Conservation (phyloP, 2,113 vertebrate species). For the Cervus canadensis region DNA sequence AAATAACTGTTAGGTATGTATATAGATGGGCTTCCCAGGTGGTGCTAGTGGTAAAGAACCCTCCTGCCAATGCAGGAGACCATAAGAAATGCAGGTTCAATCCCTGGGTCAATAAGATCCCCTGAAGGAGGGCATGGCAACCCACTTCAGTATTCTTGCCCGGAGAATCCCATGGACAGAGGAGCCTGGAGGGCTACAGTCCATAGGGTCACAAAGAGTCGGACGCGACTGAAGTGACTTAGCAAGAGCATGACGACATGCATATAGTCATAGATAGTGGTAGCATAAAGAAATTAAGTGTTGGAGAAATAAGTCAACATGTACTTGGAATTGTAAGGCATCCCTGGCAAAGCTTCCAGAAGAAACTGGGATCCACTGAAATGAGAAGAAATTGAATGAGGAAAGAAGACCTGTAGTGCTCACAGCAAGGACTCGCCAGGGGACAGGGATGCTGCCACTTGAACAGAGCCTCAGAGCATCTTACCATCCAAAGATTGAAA, state of each 20-base stretch:
- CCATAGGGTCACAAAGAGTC: neutral
- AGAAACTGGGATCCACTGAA: neutral
- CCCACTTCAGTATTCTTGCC: neutral
- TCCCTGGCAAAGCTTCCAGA: neutral
- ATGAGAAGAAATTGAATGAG: neutral
- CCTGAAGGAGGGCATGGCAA: neutral
- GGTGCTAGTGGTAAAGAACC: neutral
- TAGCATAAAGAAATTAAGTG: neutral
- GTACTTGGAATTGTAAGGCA: neutral
- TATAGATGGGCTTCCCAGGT: neutral
- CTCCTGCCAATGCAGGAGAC: neutral
- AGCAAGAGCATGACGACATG: neutral
- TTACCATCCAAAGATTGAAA: neutral
- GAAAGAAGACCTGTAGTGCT: fast-evolving
- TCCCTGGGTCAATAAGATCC: neutral
- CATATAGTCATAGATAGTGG: neutral
- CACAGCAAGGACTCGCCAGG: neutral
- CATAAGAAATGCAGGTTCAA: neutral
- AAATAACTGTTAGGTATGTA: neutral
- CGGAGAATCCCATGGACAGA: neutral
- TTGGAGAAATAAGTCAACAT: neutral
- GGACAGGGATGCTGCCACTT: neutral
- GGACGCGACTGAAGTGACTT: neutral
- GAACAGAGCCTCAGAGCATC: neutral
- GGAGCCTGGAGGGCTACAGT: neutral